Conservation (phyloP, 2,113 vertebrate genomes). For the Apteryx owenii region DNA sequence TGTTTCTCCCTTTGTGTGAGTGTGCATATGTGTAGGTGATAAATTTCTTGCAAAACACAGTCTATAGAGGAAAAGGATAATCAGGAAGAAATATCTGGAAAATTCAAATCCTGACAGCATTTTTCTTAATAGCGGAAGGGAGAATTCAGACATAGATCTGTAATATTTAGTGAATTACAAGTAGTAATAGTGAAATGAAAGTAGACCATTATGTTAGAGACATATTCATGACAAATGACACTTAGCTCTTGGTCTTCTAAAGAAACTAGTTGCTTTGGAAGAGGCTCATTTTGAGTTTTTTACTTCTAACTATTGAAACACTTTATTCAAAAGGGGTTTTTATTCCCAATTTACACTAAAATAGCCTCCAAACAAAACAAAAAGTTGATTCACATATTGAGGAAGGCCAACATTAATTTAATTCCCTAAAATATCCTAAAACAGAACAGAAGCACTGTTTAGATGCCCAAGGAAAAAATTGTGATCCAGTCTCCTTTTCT, state of each 20-base stretch:
- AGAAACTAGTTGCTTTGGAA: not conserved
- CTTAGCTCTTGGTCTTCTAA: not conserved
- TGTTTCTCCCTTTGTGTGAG: not conserved
- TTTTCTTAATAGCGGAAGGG: not conserved
- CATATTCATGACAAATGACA: not conserved
- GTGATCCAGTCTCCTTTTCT: not conserved
- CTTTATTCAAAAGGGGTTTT: not conserved
- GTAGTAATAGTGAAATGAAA: not conserved
- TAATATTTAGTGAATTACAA: not conserved
- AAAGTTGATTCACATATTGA: not conserved
- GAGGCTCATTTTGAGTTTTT: not conserved
- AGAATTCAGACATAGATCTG: not conserved
- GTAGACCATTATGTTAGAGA: not conserved
- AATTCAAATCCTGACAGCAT: not conserved
- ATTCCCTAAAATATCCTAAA: not conserved
- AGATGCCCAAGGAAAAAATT: not conserved
- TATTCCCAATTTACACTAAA: not conserved
- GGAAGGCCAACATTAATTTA: not conserved
- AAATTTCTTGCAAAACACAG: not conserved
- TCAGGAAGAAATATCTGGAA: not conserved
- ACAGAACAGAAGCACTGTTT: not conserved
- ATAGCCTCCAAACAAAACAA: not conserved
- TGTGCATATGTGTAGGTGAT: not conserved
- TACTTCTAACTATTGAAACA: not conserved
- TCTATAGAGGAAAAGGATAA: not conserved